Evolutionary conservation across 2,888 invertebrate species (phyloP).

Genomic region (Eilema sororculum): DNA sequence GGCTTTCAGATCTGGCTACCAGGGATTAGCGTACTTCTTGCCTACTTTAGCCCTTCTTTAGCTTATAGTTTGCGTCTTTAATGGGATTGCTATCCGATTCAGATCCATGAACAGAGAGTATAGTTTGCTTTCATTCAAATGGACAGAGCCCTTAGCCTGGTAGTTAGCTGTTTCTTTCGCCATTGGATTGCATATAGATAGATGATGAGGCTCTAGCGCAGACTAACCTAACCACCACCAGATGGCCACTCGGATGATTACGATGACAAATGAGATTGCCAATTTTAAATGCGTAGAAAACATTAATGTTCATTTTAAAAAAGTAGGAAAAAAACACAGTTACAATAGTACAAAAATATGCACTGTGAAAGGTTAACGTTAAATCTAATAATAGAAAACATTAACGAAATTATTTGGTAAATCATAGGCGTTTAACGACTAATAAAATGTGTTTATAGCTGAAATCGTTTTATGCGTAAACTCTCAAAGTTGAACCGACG

Average conservation of each 20-base stretch:
- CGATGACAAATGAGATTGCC: slow-evolving; percentile 21
- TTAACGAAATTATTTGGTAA: not conserved
- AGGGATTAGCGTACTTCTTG: no score
- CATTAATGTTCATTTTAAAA: slow-evolving; percentile 43
- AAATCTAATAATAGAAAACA: not conserved
- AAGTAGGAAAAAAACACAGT: slow-evolving; percentile 54
- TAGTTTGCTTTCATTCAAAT: no score
- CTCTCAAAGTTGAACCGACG: not conserved
- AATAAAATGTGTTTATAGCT: not conserved
- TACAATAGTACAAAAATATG: slow-evolving; percentile 47
- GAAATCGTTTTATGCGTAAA: not conserved
- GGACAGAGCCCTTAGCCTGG: no score
- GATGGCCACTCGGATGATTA: not conserved
- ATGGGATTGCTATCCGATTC: no score
- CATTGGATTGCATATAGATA: no score
- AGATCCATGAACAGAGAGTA: no score
- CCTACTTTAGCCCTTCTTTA: no score
- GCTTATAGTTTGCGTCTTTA: no score
- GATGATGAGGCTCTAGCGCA: no score
- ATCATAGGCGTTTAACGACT: not conserved
- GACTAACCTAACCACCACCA: no score
- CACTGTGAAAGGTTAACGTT: slow-evolving; percentile 40
- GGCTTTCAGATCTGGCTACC: no score
- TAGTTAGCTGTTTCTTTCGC: no score
- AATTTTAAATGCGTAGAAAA: slow-evolving; percentile 35